Base-by-base conservation (phyloP, 37 sponge, comb jelly and placozoan species). In the Halisarca cf. caerulea region DNA sequence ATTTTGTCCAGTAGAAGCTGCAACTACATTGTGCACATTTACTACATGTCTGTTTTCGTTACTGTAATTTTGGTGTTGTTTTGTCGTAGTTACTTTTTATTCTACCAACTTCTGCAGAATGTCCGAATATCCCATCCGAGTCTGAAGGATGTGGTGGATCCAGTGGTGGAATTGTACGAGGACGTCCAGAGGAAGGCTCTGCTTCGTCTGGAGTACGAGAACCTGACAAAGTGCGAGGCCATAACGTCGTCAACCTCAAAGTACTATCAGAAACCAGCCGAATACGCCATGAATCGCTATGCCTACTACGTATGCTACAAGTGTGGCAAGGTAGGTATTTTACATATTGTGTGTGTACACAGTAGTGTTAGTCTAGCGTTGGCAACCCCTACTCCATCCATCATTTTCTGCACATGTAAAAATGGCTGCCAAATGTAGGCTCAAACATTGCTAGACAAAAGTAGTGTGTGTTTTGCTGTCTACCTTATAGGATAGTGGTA, bases 271-370 rank as follows among this genome's bases (percentile, higher is more conserved):
- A 90, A 95, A 27, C 96, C 98, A n/a, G 83, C 80, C 28, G 96
- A 93, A 53, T 95, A 92, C 78, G 92, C 96, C 71, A 92, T 95
- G 94, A 84, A 90, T 80, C 89, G 92, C 58, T 98, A 98, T 86
- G 92, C 96, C 51, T 98, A 98, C 87, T 98, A 98, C 51, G 90
- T 95, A 59, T 98, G 98, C 83, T 91, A 80, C 94, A 98, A 98
- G 86, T 98, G 98, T 87, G 90, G 88, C 62, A 92, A 93, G 92
- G 97, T 95, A 35, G 17, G 17, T 55, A 17, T 17, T 20, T 55
- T 55, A 55, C 17, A 11, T 55, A 55, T n/a, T n/a, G n/a, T n/a
- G n/a, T n/a, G n/a, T n/a, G n/a, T n/a, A n/a, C n/a, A n/a, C n/a
- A n/a, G n/a, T n/a, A n/a, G n/a, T n/a, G n/a, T n/a, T n/a, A n/a